Percentiles rank a stretch among this genome's conserved stretches.
Conservation (phyloP, 2,113 vertebrate genomes). For the Saiga tatarica region DNA sequence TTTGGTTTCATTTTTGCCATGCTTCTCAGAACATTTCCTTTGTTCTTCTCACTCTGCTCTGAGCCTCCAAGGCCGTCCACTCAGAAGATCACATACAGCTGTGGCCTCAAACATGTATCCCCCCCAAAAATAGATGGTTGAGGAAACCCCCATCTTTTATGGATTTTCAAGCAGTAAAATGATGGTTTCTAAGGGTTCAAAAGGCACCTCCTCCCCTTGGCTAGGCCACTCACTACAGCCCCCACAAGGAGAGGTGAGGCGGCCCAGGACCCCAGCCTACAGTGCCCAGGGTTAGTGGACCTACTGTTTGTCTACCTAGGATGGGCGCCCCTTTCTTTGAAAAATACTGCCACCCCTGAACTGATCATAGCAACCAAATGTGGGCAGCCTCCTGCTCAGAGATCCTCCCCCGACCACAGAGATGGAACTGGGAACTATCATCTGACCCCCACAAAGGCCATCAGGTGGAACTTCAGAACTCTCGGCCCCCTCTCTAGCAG, state of each 20-base stretch:
- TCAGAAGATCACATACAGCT: neutral
- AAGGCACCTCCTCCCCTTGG: neutral
- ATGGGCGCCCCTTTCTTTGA: neutral
- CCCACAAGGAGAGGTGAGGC: neutral
- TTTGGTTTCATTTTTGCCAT: constrained; percentile 62
- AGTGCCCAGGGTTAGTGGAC: fast-evolving
- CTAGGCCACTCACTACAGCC: neutral
- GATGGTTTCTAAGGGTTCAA: neutral
- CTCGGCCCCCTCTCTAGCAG: neutral
- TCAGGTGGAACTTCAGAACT: neutral
- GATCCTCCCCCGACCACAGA: neutral
- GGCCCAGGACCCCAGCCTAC: neutral
- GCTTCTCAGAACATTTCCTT: constrained; percentile 52
- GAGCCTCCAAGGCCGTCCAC: neutral
- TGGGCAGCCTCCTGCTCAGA: neutral
- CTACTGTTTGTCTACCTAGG: neutral
- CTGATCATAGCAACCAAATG: neutral
- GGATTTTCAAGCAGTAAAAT: neutral
- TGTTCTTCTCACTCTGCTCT: neutral
- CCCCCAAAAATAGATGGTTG: neutral
- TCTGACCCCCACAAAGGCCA: neutral
- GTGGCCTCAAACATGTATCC: neutral
- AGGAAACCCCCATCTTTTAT: neutral
- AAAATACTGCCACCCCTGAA: neutral
- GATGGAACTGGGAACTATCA: fast-evolving